These are phyloP conservation scores for Xerus inauris DNA, from an alignment of 2,113 vertebrate species.

Conservation along the genomic window DNA sequence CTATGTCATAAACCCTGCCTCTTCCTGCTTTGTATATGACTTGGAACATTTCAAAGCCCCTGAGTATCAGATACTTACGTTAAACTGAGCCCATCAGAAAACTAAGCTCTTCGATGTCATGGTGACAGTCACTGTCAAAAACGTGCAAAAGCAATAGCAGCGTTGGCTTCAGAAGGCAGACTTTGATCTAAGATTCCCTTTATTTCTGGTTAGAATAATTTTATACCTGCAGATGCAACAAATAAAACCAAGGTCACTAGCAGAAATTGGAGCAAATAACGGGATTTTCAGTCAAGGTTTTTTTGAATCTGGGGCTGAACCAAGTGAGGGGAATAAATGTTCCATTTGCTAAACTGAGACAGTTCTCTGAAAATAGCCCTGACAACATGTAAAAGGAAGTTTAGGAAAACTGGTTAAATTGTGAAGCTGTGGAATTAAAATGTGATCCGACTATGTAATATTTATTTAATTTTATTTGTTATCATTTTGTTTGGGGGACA, in stretches of 20 bases:
- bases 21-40: background rate
- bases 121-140: slow-evolving; percentile 10
- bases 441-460: background rate
- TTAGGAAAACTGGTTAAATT: slow-evolving; percentile 1
- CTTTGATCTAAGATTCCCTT: slow-evolving; percentile 49
- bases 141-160: slow-evolving; percentile 27
- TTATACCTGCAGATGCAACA: background rate
- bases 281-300: slow-evolving; percentile 49
- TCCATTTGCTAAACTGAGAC: slow-evolving; percentile 1
- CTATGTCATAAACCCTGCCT: background rate
- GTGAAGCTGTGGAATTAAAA: background rate
- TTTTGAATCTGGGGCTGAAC: slow-evolving; percentile 56
- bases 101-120: background rate
- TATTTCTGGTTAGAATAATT: slow-evolving; percentile 55
- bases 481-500: background rate
- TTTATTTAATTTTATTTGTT: background rate
- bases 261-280: slow-evolving; percentile 53
- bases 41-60: slow-evolving; percentile 11
- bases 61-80: background rate
- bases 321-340: background rate
- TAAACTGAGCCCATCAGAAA: slow-evolving; percentile 49
- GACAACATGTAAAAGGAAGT: background rate
- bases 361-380: background rate
- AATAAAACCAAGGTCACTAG: slow-evolving; percentile 45
- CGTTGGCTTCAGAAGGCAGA: background rate